A percentile compares a stretch with the other conserved stretches of the same genome.
Conservation (phyloP, 2,797 vertebrate species). For the Tapera naevia region DNA sequence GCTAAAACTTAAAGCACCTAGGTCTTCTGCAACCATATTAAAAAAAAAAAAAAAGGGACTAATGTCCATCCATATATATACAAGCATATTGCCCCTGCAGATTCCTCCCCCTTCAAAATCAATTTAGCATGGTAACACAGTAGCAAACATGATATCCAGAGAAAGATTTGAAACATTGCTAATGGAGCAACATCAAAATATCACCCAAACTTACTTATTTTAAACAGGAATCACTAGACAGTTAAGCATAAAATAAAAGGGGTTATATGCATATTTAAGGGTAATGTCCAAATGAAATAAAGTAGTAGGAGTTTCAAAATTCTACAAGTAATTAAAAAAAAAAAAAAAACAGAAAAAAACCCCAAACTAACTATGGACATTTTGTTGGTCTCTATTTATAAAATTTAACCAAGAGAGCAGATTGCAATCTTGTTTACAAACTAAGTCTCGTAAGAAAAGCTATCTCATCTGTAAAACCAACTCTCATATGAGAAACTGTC, state of each 20-base stretch:
- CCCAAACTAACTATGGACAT: not conserved
- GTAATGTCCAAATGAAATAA: not conserved
- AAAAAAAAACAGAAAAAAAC: accelerated
- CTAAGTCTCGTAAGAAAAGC: not conserved
- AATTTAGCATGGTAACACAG: not conserved
- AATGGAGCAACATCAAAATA: not conserved
- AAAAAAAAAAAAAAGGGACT: not conserved
- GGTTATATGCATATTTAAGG: not conserved
- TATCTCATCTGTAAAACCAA: not conserved
- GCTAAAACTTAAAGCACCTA: not conserved
- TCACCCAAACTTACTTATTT: not conserved
- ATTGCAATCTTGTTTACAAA: constrained; percentile 27
- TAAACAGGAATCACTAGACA: not conserved
- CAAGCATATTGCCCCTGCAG: not conserved
- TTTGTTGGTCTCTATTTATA: not conserved
- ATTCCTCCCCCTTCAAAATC: not conserved
- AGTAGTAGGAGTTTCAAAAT: not conserved
- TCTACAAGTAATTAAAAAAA: not conserved
- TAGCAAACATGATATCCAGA: not conserved
- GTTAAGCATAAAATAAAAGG: not conserved
- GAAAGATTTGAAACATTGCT: not conserved
- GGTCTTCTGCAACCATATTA: not conserved
- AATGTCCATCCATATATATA: not conserved
- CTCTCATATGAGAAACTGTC: not conserved
- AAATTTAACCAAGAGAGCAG: not conserved